A percentile compares a stretch with the other conserved stretches of the same genome.
Evolutionary conservation across 2,113 vertebrate species (phyloP).

Genomic region (Colossoma macropomum): DNA sequence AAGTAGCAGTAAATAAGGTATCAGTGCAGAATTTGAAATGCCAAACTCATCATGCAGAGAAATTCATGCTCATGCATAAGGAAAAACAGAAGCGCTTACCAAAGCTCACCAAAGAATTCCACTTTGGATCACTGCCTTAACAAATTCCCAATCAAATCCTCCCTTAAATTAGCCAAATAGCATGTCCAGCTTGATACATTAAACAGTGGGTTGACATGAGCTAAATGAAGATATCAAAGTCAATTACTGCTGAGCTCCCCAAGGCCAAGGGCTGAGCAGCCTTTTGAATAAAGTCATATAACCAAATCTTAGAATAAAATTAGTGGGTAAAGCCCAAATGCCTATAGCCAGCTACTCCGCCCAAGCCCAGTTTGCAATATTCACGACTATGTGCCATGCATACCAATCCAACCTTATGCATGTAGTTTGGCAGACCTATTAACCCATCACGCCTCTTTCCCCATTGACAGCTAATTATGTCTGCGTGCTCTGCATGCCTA

Average conservation of each 20-base stretch:
- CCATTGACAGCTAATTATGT: conserved; percentile 37
- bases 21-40: background rate
- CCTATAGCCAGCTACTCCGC: background rate
- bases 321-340: background rate
- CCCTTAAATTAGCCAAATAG: background rate
- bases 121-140: background rate
- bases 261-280: background rate
- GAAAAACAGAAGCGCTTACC: background rate
- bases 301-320: background rate
- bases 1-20: background rate
- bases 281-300: background rate
- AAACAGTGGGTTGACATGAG: background rate
- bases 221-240: conserved; percentile 13
- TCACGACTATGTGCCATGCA: background rate
- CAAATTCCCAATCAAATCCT: background rate
- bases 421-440: conserved; percentile 40
- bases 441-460: conserved; percentile 18
- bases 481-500: conserved; percentile 6
- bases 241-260: conserved; percentile 4
- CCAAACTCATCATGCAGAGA: background rate
- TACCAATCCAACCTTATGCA: background rate
- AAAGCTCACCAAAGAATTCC: background rate
- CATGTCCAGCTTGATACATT: background rate
- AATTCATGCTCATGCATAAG: background rate
- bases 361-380: background rate